Conservation (phyloP, 2,888 invertebrate species). For the Tinea semifulvella region DNA sequence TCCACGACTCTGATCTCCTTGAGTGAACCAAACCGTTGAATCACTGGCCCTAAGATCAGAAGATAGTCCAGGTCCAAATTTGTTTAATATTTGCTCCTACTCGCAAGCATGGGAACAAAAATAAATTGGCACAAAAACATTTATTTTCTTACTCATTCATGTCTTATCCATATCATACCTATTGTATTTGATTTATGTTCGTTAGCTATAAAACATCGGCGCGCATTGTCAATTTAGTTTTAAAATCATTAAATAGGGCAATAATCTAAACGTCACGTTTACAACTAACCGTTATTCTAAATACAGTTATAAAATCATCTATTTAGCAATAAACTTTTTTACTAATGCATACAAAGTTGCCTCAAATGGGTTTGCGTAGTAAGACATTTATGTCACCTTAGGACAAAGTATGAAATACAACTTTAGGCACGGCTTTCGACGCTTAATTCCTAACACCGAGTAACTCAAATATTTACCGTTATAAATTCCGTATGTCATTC, state of each 20-base stretch:
- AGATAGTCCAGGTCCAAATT: too few species aligned
- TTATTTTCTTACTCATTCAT: background rate
- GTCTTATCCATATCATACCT: too few species aligned
- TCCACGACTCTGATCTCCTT: too few species aligned
- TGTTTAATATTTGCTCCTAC: too few species aligned
- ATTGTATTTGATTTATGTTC: slow-evolving; percentile 3
- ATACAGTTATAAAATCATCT: slow-evolving; percentile 12
- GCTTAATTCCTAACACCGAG: background rate
- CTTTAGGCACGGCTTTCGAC: background rate
- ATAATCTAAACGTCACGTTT: slow-evolving; percentile 49
- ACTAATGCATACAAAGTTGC: slow-evolving; percentile 8
- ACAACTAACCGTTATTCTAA: slow-evolving; percentile 33
- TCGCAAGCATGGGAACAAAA: background rate
- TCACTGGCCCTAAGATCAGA: too few species aligned
- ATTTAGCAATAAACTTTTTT: slow-evolving; percentile 11
- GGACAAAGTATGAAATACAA: background rate
- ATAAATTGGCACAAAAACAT: background rate
- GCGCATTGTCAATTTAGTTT: slow-evolving; percentile 49
- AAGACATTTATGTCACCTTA: background rate
- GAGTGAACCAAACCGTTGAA: too few species aligned
- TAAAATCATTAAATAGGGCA: slow-evolving; percentile 51
- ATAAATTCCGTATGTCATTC: too few species aligned
- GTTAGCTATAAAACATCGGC: slow-evolving; percentile 32
- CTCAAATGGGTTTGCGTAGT: too few species aligned
- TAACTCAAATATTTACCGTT: too few species aligned